Evolutionary conservation across 2,113 vertebrate species (phyloP).

Genomic region (Stigmatopora argus): DNA sequence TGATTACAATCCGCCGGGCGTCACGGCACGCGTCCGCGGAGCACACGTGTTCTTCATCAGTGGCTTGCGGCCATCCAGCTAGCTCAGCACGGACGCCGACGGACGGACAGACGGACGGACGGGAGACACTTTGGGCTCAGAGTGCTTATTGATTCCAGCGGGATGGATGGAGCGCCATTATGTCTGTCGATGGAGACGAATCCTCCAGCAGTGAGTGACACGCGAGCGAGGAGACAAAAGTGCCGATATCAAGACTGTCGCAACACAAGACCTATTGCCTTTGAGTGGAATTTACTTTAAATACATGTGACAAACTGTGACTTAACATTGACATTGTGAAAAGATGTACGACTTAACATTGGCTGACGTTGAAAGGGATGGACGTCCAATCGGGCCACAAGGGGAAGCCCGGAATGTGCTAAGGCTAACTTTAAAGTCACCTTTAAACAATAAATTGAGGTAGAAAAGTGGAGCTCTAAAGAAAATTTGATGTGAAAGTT

Average conservation of each 20-base stretch:
- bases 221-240: neutral
- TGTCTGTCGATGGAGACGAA: constrained; percentile 29
- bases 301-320: neutral
- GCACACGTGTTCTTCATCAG: constrained; percentile 30
- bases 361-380: too few species aligned
- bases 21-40: constrained; percentile 1
- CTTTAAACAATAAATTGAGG: too few species aligned
- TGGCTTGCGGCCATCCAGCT: constrained; percentile 43
- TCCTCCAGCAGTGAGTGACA: neutral
- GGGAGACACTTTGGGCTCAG: constrained; percentile 61
- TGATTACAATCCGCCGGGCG: constrained; percentile 2
- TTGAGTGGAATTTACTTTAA: neutral
- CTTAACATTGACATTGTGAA: too few species aligned
- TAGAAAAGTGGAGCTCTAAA: too few species aligned
- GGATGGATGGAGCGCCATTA: constrained; percentile 60
- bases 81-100: constrained; percentile 55
- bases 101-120: constrained; percentile 42
- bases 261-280: neutral
- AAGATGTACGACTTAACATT: too few species aligned
- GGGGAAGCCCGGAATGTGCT: too few species aligned
- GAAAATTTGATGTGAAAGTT: too few species aligned
- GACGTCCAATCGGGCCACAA: too few species aligned
- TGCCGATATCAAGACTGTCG: neutral
- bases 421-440: too few species aligned
- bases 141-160: constrained; percentile 70